phyloP scores from a whole-genome alignment of 2,113 vertebrate genomes.

The Pyrgilauda ruficollis region DNA sequence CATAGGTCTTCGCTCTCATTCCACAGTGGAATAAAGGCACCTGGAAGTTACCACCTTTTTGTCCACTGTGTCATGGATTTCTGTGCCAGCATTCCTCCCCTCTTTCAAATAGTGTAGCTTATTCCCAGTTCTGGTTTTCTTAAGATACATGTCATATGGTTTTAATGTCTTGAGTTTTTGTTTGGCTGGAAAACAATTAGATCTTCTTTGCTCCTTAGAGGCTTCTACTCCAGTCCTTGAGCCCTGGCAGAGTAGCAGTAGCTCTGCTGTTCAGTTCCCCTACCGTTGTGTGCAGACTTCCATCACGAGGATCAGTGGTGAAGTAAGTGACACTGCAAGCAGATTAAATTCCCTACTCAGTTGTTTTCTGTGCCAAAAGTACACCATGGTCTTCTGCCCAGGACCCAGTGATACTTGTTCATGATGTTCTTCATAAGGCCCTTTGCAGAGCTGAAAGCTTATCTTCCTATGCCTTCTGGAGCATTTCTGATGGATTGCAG shows the following conservation, averaged over 20 bases:
- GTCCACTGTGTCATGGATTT: background rate
- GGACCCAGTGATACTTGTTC: background rate
- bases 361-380: background rate
- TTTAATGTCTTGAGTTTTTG: background rate
- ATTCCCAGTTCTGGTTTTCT: background rate
- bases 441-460: background rate
- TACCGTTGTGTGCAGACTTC: slow-evolving; percentile 80
- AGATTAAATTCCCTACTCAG: background rate
- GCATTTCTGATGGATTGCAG: background rate
- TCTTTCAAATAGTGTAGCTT: background rate
- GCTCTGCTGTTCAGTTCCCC: slow-evolving; percentile 77
- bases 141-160: fast-evolving
- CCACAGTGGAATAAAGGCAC: background rate
- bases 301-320: slow-evolving; percentile 74
- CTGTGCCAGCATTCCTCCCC: background rate
- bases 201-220: slow-evolving; percentile 67
- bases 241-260: slow-evolving; percentile 74
- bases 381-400: background rate
- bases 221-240: slow-evolving; percentile 66
- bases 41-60: background rate
- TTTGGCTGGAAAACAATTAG: background rate
- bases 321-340: slow-evolving; percentile 73
- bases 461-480: background rate
- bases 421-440: background rate
- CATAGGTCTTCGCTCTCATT: background rate